Conservation (phyloP, 2,113 vertebrate species). For the Ivindomyrus marchei region DNA sequence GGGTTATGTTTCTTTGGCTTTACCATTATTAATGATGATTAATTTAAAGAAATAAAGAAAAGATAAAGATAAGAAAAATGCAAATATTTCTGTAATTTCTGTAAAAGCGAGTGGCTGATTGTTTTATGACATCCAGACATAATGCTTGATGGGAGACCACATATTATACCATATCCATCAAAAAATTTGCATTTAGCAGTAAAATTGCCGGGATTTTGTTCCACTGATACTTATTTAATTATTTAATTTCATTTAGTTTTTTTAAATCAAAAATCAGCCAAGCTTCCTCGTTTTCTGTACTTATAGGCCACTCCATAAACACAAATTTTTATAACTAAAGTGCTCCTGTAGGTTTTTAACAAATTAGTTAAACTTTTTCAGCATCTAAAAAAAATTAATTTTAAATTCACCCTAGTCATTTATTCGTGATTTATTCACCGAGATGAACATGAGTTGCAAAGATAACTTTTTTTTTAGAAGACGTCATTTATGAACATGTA, state of each 20-base stretch:
- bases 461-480: neutral
- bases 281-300: neutral
- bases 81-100: neutral
- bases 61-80: neutral
- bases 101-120: neutral
- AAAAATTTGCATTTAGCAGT: neutral
- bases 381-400: neutral
- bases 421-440: neutral
- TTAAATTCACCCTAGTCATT: neutral
- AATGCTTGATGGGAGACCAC: neutral
- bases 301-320: neutral
- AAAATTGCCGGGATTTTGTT: neutral
- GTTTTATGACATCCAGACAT: neutral
- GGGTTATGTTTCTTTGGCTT: neutral
- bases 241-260: neutral
- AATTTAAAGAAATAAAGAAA: neutral
- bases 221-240: neutral
- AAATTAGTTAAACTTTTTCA: neutral
- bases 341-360: neutral
- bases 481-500: neutral
- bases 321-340: neutral
- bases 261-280: neutral
- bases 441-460: neutral
- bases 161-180: neutral
- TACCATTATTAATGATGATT: neutral